Conservation (phyloP, 1,140 invertebrate genomes). For the Drosophila rhopaloa region DNA sequence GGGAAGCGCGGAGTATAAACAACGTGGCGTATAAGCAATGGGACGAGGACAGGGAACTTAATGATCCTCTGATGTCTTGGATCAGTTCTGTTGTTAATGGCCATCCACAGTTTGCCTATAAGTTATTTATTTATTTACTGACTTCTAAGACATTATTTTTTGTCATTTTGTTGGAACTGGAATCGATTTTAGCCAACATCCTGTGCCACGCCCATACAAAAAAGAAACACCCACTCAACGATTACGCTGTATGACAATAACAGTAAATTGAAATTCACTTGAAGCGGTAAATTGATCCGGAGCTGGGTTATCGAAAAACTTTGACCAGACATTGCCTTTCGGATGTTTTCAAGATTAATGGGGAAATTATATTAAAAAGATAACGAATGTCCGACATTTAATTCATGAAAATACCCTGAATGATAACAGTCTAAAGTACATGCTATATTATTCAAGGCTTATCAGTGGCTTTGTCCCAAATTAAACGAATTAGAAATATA, state of each 20-base stretch:
- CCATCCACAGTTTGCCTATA: constrained; percentile 58
- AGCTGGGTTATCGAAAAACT: constrained; percentile 20
- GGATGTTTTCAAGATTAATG: constrained; percentile 1
- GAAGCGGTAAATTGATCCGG: constrained; percentile 41
- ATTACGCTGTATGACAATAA: constrained; percentile 51
- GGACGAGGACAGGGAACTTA: constrained; percentile 31
- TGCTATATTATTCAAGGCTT: background rate
- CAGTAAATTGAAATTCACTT: constrained; percentile 68
- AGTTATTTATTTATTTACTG: constrained; percentile 74
- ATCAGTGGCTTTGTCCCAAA: background rate
- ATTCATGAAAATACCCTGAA: background rate
- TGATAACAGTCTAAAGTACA: background rate
- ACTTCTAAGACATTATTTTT: constrained; percentile 62
- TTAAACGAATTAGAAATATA: too few species aligned
- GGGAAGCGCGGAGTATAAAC: constrained; percentile 47
- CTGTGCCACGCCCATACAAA: constrained; percentile 42
- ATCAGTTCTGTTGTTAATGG: constrained; percentile 55
- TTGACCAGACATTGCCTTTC: background rate
- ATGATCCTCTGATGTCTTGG: constrained; percentile 14
- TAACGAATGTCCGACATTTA: constrained; percentile 3
- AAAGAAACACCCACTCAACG: constrained; percentile 43
- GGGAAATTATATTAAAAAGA: constrained; percentile 6
- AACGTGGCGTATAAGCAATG: constrained; percentile 17
- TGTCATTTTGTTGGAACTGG: constrained; percentile 17
- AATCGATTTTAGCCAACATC: constrained; percentile 15